Conservation (phyloP, 1,140 invertebrate genomes). For the Psix sp. region DNA sequence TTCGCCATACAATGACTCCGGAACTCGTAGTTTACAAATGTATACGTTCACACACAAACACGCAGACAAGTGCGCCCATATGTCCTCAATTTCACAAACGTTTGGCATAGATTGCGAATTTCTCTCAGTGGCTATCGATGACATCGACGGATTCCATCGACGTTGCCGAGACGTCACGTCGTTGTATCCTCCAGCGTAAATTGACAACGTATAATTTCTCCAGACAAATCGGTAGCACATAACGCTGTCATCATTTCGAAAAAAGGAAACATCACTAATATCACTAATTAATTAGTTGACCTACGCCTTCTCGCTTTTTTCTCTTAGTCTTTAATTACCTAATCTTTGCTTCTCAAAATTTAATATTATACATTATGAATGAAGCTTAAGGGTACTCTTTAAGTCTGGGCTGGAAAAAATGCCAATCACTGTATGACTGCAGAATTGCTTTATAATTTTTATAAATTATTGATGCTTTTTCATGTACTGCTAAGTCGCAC, state of each 20-base stretch:
- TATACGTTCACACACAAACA: conserved; percentile 23
- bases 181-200: conserved; percentile 40
- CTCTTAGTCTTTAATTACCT: neutral
- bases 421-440: no score
- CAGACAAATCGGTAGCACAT: conserved; percentile 55
- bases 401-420: no score
- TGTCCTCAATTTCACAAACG: conserved; percentile 73
- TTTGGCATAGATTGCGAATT: conserved; percentile 71
- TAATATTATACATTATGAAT: no score
- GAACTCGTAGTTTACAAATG: conserved; percentile 20
- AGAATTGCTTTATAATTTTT: no score
- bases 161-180: conserved; percentile 47
- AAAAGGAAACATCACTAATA: conserved; percentile 23
- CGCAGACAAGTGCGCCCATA: conserved; percentile 24
- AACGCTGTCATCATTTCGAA: conserved; percentile 45
- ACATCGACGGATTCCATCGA: conserved; percentile 62
- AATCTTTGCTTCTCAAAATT: no score
- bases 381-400: no score
- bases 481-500: no score
- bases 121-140: conserved; percentile 64
- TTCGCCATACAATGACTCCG: conserved; percentile 44
- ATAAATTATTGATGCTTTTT: no score
- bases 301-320: neutral
- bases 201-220: conserved; percentile 56
- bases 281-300: conserved; percentile 27